phyloP scores from a whole-genome alignment of 2,797 vertebrate species.

The Enteromius mattozi region DNA sequence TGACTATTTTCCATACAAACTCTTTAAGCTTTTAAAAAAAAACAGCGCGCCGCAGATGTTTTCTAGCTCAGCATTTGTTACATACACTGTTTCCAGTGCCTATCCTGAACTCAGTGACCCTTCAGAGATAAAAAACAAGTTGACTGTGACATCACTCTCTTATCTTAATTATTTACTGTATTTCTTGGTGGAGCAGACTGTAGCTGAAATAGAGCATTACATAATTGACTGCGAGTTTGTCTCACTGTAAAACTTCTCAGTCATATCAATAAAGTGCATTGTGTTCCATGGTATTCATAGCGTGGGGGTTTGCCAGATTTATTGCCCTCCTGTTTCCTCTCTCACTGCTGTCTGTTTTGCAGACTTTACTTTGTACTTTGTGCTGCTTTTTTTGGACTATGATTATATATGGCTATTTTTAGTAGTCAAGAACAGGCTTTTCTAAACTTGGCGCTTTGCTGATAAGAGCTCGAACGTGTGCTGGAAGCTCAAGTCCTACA shows the following conservation, averaged over 20 bases:
- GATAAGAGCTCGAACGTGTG: constrained; percentile 42
- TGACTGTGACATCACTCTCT: neutral
- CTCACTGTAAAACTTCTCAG: neutral
- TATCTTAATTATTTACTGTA: neutral
- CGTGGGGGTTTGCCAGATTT: constrained; percentile 24
- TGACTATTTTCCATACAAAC: neutral
- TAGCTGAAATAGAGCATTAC: neutral
- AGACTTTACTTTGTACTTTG: constrained; percentile 32
- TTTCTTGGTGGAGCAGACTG: neutral
- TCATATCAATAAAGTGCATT: constrained; percentile 24
- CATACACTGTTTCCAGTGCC: neutral
- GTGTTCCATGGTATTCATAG: constrained; percentile 34
- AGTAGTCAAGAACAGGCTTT: constrained; percentile 48
- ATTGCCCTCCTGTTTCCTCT: constrained; percentile 19
- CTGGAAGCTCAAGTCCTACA: neutral
- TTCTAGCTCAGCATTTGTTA: constrained; percentile 7
- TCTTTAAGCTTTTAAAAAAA: constrained; percentile 8
- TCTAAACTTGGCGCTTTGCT: constrained; percentile 24
- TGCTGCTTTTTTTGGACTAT: constrained; percentile 49
- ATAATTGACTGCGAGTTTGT: neutral
- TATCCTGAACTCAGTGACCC: neutral
- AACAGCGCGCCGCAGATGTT: neutral
- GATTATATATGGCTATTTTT: constrained; percentile 50
- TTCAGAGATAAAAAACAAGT: neutral
- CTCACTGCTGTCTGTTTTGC: constrained; percentile 39